Evolutionary conservation across 2,888 invertebrate genomes (phyloP).

Genomic region (Rhyacophila evoluta): DNA sequence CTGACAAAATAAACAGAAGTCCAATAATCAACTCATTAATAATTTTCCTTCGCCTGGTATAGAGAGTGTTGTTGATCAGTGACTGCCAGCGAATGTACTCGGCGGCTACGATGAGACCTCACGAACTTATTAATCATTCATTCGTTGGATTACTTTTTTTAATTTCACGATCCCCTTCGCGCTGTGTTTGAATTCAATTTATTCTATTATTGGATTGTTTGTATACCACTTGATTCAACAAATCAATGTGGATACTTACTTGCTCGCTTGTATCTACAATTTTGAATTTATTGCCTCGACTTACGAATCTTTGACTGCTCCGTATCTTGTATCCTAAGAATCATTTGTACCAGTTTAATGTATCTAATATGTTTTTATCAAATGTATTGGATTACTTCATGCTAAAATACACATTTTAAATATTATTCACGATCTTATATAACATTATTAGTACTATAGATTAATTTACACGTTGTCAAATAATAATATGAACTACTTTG

Average conservation of each 20-base stretch:
- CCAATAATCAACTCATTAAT: not conserved
- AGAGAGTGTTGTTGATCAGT: not conserved
- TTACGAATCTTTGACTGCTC: not conserved
- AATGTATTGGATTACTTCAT: too few species aligned
- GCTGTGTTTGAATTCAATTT: conserved; percentile 22
- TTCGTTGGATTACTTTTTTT: conserved; percentile 31
- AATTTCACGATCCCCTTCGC: conserved; percentile 32
- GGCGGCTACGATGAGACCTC: conserved; percentile 27
- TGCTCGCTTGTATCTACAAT: not conserved
- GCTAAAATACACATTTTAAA: too few species aligned
- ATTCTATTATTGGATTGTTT: conserved; percentile 26
- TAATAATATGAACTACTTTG: too few species aligned
- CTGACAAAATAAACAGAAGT: too few species aligned
- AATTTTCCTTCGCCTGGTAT: not conserved
- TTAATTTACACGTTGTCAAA: too few species aligned
- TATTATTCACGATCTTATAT: too few species aligned
- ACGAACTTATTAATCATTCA: conserved; percentile 47
- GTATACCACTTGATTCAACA: not conserved
- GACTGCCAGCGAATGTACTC: not conserved
- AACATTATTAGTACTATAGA: too few species aligned
- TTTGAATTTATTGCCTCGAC: conserved; percentile 1
- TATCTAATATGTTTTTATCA: too few species aligned
- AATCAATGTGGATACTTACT: conserved; percentile 22
- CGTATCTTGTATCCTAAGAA: not conserved
- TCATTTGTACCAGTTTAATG: not conserved